These are phyloP conservation scores for Malurus splendens DNA, from an alignment of 2,797 vertebrate species.

Conservation along the genomic window DNA sequence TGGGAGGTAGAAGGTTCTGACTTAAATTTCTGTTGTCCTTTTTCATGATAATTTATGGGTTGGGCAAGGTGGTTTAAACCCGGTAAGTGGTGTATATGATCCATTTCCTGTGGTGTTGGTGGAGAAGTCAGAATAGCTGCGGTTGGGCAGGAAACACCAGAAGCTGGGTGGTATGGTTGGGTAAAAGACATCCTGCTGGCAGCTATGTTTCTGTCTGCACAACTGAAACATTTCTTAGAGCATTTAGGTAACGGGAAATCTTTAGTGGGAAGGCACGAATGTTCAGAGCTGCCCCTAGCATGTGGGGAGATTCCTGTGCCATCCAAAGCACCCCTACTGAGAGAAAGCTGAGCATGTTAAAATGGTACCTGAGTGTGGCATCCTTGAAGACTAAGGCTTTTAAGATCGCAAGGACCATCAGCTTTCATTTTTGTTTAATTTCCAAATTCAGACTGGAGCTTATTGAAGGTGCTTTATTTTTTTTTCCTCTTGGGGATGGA, in stretches of 20 bases:
- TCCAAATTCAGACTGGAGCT: background rate
- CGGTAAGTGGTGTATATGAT: background rate
- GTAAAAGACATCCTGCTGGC: background rate
- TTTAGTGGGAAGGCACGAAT: background rate
- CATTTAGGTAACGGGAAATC: background rate
- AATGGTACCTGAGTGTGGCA: fast-evolving
- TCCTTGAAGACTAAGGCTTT: background rate
- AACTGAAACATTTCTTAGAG: background rate
- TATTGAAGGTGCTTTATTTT: background rate
- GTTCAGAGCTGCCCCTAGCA: background rate
- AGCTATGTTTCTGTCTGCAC: background rate
- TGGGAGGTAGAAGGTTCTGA: background rate
- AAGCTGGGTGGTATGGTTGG: background rate
- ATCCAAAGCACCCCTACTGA: background rate
- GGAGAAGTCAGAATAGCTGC: background rate
- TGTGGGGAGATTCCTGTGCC: fast-evolving
- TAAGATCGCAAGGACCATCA: background rate
- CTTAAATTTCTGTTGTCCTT: background rate
- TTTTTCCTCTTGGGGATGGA: background rate
- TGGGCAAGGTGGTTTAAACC: background rate
- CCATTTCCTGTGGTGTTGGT: background rate
- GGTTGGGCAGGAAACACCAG: background rate
- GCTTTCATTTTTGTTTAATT: background rate
- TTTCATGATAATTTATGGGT: background rate
- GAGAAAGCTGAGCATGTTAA: background rate